Conservation (phyloP, 1,140 invertebrate genomes). For the Brachionus rotundiformis region DNA sequence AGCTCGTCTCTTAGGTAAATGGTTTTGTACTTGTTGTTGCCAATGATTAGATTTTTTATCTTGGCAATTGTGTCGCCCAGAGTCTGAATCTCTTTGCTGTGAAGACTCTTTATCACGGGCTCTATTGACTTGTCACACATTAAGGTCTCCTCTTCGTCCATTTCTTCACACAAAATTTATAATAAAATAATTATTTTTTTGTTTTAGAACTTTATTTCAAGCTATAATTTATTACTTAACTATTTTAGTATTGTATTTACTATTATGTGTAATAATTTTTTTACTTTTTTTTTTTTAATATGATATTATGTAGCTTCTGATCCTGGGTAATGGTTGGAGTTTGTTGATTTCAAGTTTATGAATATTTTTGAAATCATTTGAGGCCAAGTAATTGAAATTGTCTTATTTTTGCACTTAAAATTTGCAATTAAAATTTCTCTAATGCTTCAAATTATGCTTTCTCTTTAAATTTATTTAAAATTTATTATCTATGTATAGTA, state of each 20-base stretch:
- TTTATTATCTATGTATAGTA: too few relatives aligned
- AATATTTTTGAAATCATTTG: slow-evolving; percentile 14
- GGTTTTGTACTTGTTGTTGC: slow-evolving; percentile 37
- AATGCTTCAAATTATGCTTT: background rate
- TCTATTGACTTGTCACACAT: background rate
- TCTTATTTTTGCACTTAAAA: slow-evolving; percentile 21
- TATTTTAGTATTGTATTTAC: slow-evolving; percentile 17
- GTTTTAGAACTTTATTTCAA: background rate
- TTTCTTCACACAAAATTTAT: background rate
- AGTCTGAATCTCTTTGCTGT: background rate
- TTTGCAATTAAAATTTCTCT: background rate
- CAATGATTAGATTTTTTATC: slow-evolving; percentile 36
- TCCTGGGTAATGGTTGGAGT: slow-evolving; percentile 19
- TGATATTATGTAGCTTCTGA: slow-evolving; percentile 40
- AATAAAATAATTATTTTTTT: background rate
- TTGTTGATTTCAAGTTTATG: slow-evolving; percentile 36
- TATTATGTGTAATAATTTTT: slow-evolving; percentile 1
- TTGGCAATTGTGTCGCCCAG: background rate
- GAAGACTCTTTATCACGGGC: background rate
- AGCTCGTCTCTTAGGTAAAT: background rate
- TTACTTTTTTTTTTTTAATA: background rate
- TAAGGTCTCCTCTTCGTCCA: slow-evolving; percentile 18
- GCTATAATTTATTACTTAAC: slow-evolving; percentile 29
- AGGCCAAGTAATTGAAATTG: slow-evolving; percentile 3
- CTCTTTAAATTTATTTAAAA: background rate